Conservation (phyloP, 2,888 invertebrate genomes). For the Capitulum mitella region DNA sequence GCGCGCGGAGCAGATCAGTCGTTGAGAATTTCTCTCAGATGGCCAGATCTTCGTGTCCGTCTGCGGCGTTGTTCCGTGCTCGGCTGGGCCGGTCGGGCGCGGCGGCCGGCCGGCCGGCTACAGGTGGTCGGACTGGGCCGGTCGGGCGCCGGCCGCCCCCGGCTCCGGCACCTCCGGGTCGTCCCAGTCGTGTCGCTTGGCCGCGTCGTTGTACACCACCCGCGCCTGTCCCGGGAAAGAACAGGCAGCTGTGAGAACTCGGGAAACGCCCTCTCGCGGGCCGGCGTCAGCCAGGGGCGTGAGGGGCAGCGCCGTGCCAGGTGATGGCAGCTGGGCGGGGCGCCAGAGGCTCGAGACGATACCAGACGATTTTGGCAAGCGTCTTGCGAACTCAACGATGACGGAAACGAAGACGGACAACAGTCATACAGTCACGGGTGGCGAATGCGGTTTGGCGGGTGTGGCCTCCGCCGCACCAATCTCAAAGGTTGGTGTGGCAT, state of each 20-base stretch:
- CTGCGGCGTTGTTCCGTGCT: too few relatives aligned
- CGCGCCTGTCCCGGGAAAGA: not conserved
- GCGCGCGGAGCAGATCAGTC: too few relatives aligned
- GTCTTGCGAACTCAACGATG: not conserved
- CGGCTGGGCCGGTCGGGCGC: too few relatives aligned
- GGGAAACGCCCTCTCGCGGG: too few relatives aligned
- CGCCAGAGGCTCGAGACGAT: not conserved
- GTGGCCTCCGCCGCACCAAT: too few relatives aligned
- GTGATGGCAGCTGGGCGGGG: not conserved
- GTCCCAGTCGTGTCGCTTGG: not conserved
- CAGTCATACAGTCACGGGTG: not conserved
- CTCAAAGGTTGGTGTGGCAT: not conserved
- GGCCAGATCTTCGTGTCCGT: too few relatives aligned
- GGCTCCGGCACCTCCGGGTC: not conserved
- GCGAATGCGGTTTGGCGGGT: not conserved
- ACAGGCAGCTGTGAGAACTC: too few relatives aligned
- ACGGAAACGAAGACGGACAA: not conserved
- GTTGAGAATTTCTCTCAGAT: too few relatives aligned
- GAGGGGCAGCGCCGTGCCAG: not conserved
- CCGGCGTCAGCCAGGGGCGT: too few relatives aligned
- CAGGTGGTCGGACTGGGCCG: not conserved
- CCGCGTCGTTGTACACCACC: not conserved
- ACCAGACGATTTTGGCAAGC: not conserved
- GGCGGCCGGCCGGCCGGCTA: too few relatives aligned
- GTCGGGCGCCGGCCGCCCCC: not conserved